A percentile compares a stretch with the other conserved stretches of the same genome.
These are phyloP conservation scores for Caenorhabditis inopinata DNA, from an alignment of 1,140 invertebrate genomes.

Conservation along the genomic window DNA sequence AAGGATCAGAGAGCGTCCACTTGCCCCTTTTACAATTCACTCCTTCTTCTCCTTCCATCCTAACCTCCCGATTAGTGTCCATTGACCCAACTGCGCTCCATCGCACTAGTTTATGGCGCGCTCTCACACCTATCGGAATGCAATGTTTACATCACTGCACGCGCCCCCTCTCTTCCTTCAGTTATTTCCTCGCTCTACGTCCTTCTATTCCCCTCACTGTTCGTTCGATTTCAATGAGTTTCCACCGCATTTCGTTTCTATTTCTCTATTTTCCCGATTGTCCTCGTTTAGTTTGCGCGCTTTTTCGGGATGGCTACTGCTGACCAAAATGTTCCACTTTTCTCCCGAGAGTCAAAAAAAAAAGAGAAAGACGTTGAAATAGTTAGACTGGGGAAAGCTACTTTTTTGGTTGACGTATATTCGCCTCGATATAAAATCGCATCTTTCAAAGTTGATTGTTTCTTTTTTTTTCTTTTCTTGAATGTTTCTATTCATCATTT, in stretches of 20 bases:
- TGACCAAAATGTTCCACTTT: conserved; percentile 26
- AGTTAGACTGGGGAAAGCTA: background rate
- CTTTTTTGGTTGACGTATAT: background rate
- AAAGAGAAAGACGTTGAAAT: background rate
- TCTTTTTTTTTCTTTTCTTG: background rate
- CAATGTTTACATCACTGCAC: conserved; percentile 28
- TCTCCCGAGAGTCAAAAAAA: conserved; percentile 20
- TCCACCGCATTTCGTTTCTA: conserved; percentile 22
- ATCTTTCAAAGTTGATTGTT: no score
- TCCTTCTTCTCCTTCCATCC: background rate
- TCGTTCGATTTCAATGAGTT: conserved; percentile 27
- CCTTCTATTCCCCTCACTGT: background rate
- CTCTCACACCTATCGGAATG: conserved; percentile 33
- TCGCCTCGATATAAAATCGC: conserved; percentile 12
- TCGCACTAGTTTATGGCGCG: conserved; percentile 7
- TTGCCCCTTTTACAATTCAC: background rate
- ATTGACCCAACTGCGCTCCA: background rate
- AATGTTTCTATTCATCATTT: background rate
- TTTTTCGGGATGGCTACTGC: conserved; percentile 14
- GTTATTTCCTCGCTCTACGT: background rate
- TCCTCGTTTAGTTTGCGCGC: conserved; percentile 19
- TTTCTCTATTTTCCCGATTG: background rate
- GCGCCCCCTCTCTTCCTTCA: background rate
- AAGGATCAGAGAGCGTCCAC: background rate
- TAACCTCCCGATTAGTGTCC: background rate